phyloP scores from a whole-genome alignment of 2,888 invertebrate genomes.

The Leptinotarsa haldemani region DNA sequence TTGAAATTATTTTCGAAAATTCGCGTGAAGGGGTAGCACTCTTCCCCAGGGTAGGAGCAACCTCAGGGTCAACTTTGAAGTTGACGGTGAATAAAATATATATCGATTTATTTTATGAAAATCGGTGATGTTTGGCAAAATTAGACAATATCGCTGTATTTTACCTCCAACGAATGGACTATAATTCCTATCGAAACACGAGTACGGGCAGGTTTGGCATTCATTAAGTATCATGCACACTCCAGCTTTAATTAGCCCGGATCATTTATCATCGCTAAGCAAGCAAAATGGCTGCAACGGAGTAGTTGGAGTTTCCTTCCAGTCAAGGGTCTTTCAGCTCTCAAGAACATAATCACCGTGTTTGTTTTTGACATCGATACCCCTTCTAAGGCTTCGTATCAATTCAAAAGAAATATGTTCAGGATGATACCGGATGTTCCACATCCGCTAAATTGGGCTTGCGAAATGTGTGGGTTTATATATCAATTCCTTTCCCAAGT shows the following conservation, averaged over 20 bases:
- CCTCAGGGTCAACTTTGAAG: too few relatives aligned
- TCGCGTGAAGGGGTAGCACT: too few relatives aligned
- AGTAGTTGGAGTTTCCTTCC: neutral
- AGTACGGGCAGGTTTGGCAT: neutral
- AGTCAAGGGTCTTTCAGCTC: neutral
- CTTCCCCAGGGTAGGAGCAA: too few relatives aligned
- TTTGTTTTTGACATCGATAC: neutral
- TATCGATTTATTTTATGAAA: too few relatives aligned
- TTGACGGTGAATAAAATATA: too few relatives aligned
- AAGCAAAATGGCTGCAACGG: constrained; percentile 2
- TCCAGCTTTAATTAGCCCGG: constrained; percentile 6
- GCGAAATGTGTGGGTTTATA: too few relatives aligned
- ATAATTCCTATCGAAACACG: neutral
- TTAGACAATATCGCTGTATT: too few relatives aligned
- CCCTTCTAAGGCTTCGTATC: neutral
- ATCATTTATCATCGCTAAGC: constrained; percentile 13
- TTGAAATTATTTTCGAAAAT: too few relatives aligned
- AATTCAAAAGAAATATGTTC: neutral
- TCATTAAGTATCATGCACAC: constrained; percentile 5
- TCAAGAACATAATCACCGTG: constrained; percentile 9
- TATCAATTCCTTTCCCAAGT: too few relatives aligned
- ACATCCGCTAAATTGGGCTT: neutral
- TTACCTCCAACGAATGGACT: neutral
- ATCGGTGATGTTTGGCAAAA: too few relatives aligned
- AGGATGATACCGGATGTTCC: neutral